Percentiles rank a stretch among this genome's conserved stretches.
Evolutionary conservation across 1,140 invertebrate genomes (phyloP).

Genomic region (Rhyzopertha dominica): DNA sequence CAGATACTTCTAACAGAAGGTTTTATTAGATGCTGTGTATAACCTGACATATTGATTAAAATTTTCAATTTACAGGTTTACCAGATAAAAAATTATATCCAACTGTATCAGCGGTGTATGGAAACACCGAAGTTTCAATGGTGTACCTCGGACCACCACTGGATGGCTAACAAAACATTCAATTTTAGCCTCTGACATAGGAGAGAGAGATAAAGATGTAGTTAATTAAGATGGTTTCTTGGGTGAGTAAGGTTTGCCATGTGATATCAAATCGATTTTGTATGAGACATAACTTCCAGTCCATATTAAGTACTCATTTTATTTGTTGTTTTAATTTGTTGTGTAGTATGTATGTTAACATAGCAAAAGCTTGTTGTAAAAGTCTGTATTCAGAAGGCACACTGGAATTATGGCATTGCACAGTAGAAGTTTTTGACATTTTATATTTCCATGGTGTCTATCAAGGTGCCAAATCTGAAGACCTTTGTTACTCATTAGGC

Average conservation of each 20-base stretch:
- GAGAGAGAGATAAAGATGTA: slow-evolving; percentile 11
- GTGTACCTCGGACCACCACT: slow-evolving; percentile 93
- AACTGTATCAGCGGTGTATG: slow-evolving; percentile 96
- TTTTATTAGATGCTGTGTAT: too few species aligned
- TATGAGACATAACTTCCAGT: neutral
- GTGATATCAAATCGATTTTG: slow-evolving; percentile 31
- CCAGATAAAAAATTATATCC: slow-evolving; percentile 93
- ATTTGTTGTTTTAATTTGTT: too few species aligned
- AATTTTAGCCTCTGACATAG: slow-evolving; percentile 22
- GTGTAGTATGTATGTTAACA: too few species aligned
- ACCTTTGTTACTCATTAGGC: too few species aligned
- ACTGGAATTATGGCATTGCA: too few species aligned
- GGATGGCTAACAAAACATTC: slow-evolving; percentile 71
- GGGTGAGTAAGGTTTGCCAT: slow-evolving; percentile 42
- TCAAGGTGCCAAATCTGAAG: too few species aligned
- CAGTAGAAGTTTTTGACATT: too few species aligned
- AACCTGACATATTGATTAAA: too few species aligned
- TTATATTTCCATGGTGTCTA: too few species aligned
- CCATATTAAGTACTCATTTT: slow-evolving; percentile 8
- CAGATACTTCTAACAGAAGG: too few species aligned
- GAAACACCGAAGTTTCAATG: slow-evolving; percentile 99
- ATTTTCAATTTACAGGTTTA: slow-evolving; percentile 78
- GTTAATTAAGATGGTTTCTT: slow-evolving; percentile 21
- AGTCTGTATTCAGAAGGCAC: too few species aligned
- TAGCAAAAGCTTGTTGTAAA: too few species aligned